Conservation (phyloP, 2,888 invertebrate species). For the Lycia hirtaria region DNA sequence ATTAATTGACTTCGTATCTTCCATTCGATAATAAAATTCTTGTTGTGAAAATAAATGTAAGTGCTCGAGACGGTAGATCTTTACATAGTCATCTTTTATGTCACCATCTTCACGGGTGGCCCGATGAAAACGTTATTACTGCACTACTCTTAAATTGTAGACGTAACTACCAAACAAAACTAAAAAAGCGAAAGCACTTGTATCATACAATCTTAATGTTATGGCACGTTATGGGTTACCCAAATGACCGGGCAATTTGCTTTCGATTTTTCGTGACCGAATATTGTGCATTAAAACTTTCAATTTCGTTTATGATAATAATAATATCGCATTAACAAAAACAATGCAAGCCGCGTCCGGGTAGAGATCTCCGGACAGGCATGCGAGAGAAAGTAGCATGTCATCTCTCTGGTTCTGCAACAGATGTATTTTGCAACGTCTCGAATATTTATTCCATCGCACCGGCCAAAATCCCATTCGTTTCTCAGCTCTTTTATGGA, state of each 20-base stretch:
- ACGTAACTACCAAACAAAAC: conserved; percentile 35
- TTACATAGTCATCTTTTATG: conserved; percentile 30
- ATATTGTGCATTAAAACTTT: conserved; percentile 72
- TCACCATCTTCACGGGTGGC: conserved; percentile 24
- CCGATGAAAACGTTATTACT: conserved; percentile 35
- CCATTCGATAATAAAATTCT: conserved; percentile 2
- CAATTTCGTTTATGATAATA: conserved; percentile 71
- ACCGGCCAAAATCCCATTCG: conserved; percentile 48
- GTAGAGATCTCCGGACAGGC: conserved; percentile 58
- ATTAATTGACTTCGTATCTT: neutral
- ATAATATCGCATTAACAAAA: conserved; percentile 75
- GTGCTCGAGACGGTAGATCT: neutral
- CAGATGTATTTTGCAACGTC: conserved; percentile 63
- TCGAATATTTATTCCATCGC: conserved; percentile 61
- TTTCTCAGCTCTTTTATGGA: conserved; percentile 46
- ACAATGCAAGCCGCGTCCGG: conserved; percentile 75
- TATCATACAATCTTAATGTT: conserved; percentile 53
- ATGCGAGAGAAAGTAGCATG: conserved; percentile 73
- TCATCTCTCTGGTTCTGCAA: conserved; percentile 57
- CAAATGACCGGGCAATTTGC: conserved; percentile 62
- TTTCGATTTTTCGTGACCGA: conserved; percentile 69
- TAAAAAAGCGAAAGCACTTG: conserved; percentile 51
- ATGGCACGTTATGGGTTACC: conserved; percentile 41
- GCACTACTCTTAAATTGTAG: conserved; percentile 39
- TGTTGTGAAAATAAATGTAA: conserved; percentile 1